These are phyloP conservation scores for Chrysochloris asiatica DNA, from an alignment of 2,113 vertebrate species.

Conservation along the genomic window DNA sequence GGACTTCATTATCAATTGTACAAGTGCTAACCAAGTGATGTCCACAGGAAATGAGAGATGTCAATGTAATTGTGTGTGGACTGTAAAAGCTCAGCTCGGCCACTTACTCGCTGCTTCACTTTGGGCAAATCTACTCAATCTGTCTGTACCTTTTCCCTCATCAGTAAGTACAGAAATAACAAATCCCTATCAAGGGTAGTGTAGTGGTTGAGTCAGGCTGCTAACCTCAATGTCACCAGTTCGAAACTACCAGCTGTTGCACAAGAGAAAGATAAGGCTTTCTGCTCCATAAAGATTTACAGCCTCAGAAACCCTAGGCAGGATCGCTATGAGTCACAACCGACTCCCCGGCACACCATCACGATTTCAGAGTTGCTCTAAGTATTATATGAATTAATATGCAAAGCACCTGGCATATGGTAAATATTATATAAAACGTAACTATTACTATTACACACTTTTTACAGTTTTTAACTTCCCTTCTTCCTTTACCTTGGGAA, in stretches of 20 bases:
- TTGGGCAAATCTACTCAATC: not conserved
- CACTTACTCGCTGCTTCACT: not conserved
- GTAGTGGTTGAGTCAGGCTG: too few relatives aligned
- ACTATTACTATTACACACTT: not conserved
- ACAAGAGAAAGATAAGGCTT: too few relatives aligned
- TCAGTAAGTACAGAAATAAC: too few relatives aligned
- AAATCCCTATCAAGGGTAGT: too few relatives aligned
- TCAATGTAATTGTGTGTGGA: not conserved
- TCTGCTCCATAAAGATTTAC: too few relatives aligned
- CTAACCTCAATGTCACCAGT: too few relatives aligned
- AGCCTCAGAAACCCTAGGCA: too few relatives aligned
- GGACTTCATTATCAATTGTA: not conserved
- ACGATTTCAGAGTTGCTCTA: not conserved
- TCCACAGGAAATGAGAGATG: not conserved
- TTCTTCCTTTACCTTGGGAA: not conserved
- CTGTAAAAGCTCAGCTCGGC: not conserved
- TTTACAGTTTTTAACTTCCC: not conserved
- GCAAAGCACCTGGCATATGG: not conserved
- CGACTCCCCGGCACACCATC: too few relatives aligned
- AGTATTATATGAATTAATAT: not conserved
- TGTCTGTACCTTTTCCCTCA: not conserved
- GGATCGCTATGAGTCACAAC: too few relatives aligned
- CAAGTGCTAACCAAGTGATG: not conserved
- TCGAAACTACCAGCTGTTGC: too few relatives aligned
- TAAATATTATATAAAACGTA: not conserved